Base-by-base conservation (phyloP, 2,797 vertebrate genomes). In the Sebastolobus alascanus region DNA sequence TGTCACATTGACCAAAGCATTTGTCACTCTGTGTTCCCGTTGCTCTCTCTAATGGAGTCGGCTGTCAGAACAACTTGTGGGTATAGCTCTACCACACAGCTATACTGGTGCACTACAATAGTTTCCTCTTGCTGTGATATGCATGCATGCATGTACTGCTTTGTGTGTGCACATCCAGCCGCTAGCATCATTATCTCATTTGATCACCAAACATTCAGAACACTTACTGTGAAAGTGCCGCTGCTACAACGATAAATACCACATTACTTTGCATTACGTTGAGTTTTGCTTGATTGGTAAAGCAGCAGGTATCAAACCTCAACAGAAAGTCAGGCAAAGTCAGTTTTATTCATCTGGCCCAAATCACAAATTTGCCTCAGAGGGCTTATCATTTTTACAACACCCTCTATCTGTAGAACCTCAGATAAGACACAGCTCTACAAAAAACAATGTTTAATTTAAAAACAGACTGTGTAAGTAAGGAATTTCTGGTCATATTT, bases 1-100 rank as follows among this genome's bases (percentile, higher is more conserved):
- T 87, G 66, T 87, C 72, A 87, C 63, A 35, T 55, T 69, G 65
- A 73, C 72, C 61, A 2, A 69, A 72, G 46, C 40, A 1, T 56
- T 59, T 75, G 18, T 56, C 43, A 16, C 59, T 40, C 66, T 78
- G 37, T 81, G 74, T 79, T 82, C 58, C 43, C 12, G 13, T 43
- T 75, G 37, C 25, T 65, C 22, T 67, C 33, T 73, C 6, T 66
- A 76, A 80, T 73, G 31, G 50, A 66, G 70, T 65, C 25, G 50
- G 63, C 46, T 8, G 29, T 73, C 63, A 70, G 6, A 82, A 35
- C 43, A 50, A 38, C 60, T 63, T 20, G 14, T 22, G 12, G 35
- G 22, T 66, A 16, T 54, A 40, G 13, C 27, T 56, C 46, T 31
- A 72, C 55, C 27, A 60, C 27, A 75, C 55, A 22, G 63, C 50